Base-by-base conservation (phyloP, 2,113 vertebrate species). In the Platycercus adscitus region DNA sequence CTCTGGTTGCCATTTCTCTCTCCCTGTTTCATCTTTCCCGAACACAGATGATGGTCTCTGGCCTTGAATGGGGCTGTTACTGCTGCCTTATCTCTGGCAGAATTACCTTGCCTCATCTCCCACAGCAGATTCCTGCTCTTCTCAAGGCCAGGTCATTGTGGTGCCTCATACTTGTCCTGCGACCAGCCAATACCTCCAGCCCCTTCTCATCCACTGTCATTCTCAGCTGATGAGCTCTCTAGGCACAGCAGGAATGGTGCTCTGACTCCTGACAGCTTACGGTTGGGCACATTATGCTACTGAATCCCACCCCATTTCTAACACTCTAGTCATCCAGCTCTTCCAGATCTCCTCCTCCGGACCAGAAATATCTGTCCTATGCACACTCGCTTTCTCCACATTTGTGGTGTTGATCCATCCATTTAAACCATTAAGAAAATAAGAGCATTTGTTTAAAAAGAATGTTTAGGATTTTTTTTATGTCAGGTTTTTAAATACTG, bases 251-350 rank as follows among this genome's bases (percentile, higher is more conserved):
- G 64, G 0, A 0, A 39, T 72, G 43, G 29, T 76, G 44, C 77
- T 78, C 37, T 1, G 4, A 61, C 43, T 87, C 18, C 47, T 70
- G 37, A 31, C 11, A 65, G 19, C 28, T 52, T 77, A 49, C 2
- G 3, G 20, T 8, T 19, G 2, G 31, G 29, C 44, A 35, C 0
- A 0, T 29, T 60, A 8, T 43, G n/a, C 60, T 75, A 0, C 39
- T 76, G 65, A 92, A 71, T 85, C 33, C 44, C 35, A 77, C 26
- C 19, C n/a, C 13, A 15, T 64, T 86, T 81, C 60, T 71, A 0
- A 39, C 37, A 53, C 25, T 70, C 5, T 33, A 72, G 58, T 66
- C 76, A 73, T 46, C 23, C 55, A 86, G 14, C 75, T 88, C 29
- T 65, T 80, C 20, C 33, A 53, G 29, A 72, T 82, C 65, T 87